These are phyloP conservation scores for Morus bassanus DNA, from an alignment of 2,797 vertebrate species.

Conservation along the genomic window DNA sequence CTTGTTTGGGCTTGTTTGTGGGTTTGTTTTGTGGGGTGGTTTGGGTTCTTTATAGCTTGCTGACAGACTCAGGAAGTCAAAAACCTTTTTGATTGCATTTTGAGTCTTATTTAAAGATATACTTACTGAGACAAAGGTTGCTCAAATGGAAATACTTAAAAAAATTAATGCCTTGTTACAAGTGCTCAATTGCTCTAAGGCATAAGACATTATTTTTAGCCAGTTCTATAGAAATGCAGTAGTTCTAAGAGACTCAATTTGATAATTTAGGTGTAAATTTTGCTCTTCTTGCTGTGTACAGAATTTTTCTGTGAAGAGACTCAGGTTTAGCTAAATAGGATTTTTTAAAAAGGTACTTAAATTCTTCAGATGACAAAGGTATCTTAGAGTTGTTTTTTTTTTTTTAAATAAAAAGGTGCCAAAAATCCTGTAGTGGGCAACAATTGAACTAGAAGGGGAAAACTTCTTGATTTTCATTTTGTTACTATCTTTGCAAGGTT, in stretches of 20 bases:
- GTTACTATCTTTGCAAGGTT: not conserved
- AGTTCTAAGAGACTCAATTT: not conserved
- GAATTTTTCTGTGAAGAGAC: not conserved
- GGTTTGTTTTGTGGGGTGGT: not conserved
- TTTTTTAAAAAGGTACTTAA: not conserved
- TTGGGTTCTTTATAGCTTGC: not conserved
- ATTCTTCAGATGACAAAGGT: not conserved
- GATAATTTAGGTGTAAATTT: not conserved
- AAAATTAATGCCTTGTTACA: not conserved
- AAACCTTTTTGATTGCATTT: not conserved
- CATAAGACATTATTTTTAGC: not conserved
- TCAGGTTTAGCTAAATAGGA: not conserved
- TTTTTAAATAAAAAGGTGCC: not conserved
- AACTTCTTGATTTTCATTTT: not conserved
- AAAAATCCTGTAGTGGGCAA: not conserved
- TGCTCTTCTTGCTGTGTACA: not conserved
- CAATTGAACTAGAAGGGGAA: not conserved
- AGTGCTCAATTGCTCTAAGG: not conserved
- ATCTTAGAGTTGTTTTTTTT: not conserved
- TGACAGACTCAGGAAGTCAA: not conserved
- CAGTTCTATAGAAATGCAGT: not conserved
- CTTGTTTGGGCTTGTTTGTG: not conserved
- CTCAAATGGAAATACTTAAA: not conserved
- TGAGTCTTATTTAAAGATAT: not conserved
- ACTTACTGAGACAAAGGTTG: not conserved